phyloP scores from a whole-genome alignment of 2,797 vertebrate genomes.

The Falco novaeseelandiae region DNA sequence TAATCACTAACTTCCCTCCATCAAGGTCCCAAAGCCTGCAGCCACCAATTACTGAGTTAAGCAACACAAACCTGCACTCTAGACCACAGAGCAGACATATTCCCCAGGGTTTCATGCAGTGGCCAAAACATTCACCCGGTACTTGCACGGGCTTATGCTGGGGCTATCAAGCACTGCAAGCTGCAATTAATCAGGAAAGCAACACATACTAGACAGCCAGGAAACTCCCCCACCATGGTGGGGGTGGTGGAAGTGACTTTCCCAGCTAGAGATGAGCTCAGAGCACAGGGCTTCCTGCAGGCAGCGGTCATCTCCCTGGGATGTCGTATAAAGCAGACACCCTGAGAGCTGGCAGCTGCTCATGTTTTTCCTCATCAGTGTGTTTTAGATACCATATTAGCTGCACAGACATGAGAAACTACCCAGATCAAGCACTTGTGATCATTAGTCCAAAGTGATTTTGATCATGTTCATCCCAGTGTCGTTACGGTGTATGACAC shows the following conservation, averaged over 20 bases:
- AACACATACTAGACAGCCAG: neutral
- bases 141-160: neutral
- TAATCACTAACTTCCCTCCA: neutral
- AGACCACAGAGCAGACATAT: neutral
- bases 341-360: neutral
- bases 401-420: neutral
- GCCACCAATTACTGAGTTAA: neutral
- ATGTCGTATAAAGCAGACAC: neutral
- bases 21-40: constrained; percentile 17
- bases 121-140: neutral
- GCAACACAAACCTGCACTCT: neutral
- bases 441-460: neutral
- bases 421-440: neutral
- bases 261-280: neutral
- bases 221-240: neutral
- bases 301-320: neutral
- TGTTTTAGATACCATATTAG: neutral
- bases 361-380: neutral
- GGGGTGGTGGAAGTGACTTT: neutral
- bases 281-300: neutral
- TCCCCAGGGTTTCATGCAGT: neutral
- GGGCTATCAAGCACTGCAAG: neutral
- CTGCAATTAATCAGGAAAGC: neutral
- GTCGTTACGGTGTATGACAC: rapidly evolving
- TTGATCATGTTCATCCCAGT: neutral